Conservation (phyloP, 2,113 vertebrate species). For the Stigmatopora nigra region DNA sequence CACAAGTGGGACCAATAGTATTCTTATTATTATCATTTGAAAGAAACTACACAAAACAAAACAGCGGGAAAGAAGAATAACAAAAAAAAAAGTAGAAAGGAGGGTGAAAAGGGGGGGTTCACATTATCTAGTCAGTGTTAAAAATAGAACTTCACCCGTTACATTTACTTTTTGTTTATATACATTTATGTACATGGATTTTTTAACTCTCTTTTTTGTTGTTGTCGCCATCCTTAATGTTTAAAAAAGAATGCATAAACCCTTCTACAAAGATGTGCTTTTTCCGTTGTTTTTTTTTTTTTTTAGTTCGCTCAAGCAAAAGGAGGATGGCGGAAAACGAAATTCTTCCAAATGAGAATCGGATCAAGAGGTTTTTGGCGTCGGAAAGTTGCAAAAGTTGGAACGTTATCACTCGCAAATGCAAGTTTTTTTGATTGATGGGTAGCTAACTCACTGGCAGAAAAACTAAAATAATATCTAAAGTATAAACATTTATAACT, state of each 20-base stretch:
- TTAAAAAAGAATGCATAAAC: slow-evolving; percentile 74
- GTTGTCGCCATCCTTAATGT: slow-evolving; percentile 66
- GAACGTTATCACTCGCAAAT: background rate
- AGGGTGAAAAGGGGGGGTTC: slow-evolving; percentile 50
- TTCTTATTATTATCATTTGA: slow-evolving; percentile 17
- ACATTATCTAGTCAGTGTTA: slow-evolving; percentile 81
- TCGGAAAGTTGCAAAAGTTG: background rate
- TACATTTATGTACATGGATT: slow-evolving; percentile 74
- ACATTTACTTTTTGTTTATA: slow-evolving; percentile 74
- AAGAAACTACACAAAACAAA: slow-evolving; percentile 52
- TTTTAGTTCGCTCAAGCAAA: slow-evolving; percentile 53
- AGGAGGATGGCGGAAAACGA: slow-evolving; percentile 31
- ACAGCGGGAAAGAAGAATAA: slow-evolving; percentile 38
- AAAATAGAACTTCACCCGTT: slow-evolving; percentile 79
- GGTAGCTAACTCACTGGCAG: background rate
- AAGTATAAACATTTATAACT: background rate
- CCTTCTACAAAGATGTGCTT: slow-evolving; percentile 78
- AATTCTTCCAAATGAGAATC: slow-evolving; percentile 16
- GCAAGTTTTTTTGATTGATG: background rate
- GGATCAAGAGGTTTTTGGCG: slow-evolving; percentile 13
- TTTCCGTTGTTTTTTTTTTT: slow-evolving; percentile 58
- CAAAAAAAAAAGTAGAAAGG: slow-evolving; percentile 57
- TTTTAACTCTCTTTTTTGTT: slow-evolving; percentile 45
- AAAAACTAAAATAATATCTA: background rate
- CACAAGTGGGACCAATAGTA: slow-evolving; percentile 58